Conservation (phyloP, 2,797 vertebrate species). For the Alectoris magna region DNA sequence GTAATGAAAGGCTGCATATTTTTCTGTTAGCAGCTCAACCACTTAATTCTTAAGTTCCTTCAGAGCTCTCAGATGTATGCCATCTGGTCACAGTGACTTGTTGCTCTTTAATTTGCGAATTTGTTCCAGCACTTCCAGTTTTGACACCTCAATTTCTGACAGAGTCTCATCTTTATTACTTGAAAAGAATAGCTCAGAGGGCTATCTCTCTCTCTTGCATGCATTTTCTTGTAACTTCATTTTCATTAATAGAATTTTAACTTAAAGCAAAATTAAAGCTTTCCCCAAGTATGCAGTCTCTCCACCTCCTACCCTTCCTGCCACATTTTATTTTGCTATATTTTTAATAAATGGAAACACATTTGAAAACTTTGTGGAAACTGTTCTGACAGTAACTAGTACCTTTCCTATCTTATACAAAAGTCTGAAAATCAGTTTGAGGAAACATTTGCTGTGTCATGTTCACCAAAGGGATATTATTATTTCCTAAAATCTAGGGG, state of each 20-base stretch:
- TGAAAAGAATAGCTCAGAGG: conserved; percentile 71
- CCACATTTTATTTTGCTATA: background rate
- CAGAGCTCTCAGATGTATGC: conserved; percentile 76
- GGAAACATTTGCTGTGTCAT: background rate
- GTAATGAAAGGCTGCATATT: conserved; percentile 66
- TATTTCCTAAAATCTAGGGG: background rate
- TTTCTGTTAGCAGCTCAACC: conserved; percentile 70
- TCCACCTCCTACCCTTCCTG: background rate
- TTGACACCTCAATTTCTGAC: conserved; percentile 76
- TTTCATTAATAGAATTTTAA: conserved; percentile 49
- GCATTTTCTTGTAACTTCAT: conserved; percentile 7
- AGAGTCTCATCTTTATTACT: conserved; percentile 74
- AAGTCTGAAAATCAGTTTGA: background rate
- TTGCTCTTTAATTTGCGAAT: conserved; percentile 78
- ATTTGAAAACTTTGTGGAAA: background rate
- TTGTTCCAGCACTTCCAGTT: conserved; percentile 77
- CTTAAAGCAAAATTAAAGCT: conserved; percentile 26
- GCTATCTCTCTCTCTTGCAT: background rate
- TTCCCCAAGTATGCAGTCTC: conserved; percentile 10
- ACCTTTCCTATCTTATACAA: background rate
- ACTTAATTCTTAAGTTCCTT: conserved; percentile 79
- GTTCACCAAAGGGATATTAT: background rate
- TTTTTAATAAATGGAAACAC: background rate
- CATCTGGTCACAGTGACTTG: conserved; percentile 78
- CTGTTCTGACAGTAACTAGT: background rate